Conservation (phyloP, 2,797 vertebrate species). For the Amphiprion clarkii region DNA sequence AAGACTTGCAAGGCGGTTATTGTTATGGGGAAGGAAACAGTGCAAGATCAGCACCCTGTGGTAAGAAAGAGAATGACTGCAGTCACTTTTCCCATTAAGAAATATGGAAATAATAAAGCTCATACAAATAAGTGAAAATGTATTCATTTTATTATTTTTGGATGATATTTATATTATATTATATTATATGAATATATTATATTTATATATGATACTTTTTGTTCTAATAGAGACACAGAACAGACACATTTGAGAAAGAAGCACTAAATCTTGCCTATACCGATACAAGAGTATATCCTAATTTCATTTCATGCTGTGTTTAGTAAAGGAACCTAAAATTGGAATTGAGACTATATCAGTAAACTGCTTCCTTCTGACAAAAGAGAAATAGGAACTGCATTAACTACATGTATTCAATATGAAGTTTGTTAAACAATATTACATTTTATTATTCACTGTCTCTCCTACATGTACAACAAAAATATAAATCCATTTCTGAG, state of each 20-base stretch:
- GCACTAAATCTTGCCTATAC: too few species aligned
- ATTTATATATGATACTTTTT: neutral
- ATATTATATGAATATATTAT: too few species aligned
- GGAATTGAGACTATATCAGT: neutral
- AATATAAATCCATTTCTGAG: neutral
- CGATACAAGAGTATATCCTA: neutral
- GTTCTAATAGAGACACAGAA: neutral
- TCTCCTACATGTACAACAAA: neutral
- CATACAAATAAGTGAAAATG: neutral
- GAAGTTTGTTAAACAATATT: neutral
- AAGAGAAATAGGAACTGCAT: neutral
- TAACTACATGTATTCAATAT: neutral
- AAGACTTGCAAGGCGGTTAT: conserved; percentile 37
- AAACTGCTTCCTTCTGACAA: neutral
- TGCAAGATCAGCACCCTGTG: conserved; percentile 72
- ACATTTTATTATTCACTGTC: neutral
- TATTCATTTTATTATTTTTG: neutral
- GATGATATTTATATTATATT: too few species aligned
- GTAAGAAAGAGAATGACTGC: conserved; percentile 41
- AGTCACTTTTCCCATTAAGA: neutral
- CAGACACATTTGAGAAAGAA: neutral
- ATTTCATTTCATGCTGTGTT: neutral
- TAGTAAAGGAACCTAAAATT: neutral
- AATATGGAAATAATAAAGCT: neutral
- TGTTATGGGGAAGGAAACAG: conserved; percentile 26